Percentiles rank a stretch among this genome's conserved stretches.
Conservation (phyloP, 2,888 invertebrate species). For the Hyppa rectilinea region DNA sequence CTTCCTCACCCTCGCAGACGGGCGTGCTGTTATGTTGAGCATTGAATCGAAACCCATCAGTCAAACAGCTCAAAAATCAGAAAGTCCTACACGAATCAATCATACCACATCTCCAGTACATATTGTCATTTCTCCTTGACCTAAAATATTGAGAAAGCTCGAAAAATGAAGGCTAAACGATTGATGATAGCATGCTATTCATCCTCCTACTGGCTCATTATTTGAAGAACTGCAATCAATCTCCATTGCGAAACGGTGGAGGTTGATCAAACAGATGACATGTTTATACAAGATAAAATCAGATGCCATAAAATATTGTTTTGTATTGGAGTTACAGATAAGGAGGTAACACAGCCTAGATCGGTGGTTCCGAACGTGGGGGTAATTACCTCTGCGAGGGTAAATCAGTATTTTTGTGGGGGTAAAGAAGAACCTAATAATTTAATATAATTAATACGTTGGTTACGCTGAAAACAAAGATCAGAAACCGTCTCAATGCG, state of each 20-base stretch:
- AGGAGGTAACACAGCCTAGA: neutral
- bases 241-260: slow-evolving; percentile 54
- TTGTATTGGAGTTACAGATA: neutral
- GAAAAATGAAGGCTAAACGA: slow-evolving; percentile 59
- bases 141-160: slow-evolving; percentile 58
- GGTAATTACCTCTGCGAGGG: no score
- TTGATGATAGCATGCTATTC: slow-evolving; percentile 62
- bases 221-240: slow-evolving; percentile 58
- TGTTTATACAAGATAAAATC: slow-evolving; percentile 22
- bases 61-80: slow-evolving; percentile 28
- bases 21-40: no score
- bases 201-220: slow-evolving; percentile 63
- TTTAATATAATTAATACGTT: no score
- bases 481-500: no score
- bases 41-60: slow-evolving; percentile 35
- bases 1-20: no score
- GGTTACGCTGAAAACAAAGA: no score
- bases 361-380: no score
- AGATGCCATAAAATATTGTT: neutral
- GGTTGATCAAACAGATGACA: slow-evolving; percentile 54
- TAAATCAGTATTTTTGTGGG: no score
- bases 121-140: slow-evolving; percentile 59
- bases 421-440: no score
- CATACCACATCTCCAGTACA: slow-evolving; percentile 37
- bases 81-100: slow-evolving; percentile 41